Evolutionary conservation across 1,140 invertebrate species (phyloP), one percentile per base, ranked within the genome.

Genomic region (Neodiprion lecontei): DNA sequence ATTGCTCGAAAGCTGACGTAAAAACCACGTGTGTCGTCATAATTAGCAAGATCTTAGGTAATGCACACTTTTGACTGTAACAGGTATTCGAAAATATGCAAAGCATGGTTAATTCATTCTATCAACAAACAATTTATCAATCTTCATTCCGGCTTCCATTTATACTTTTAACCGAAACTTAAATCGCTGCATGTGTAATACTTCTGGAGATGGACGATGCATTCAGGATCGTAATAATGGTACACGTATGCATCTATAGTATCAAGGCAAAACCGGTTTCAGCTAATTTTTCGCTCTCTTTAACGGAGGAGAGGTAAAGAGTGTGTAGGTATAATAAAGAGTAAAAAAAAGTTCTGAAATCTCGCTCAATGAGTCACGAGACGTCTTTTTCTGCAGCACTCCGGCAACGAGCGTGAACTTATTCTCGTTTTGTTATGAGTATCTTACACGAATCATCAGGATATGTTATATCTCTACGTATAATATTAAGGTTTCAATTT

Each of bases 311-410:
- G 5, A 40, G 28, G 28, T 40, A 40, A 61, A 40, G 53, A 61
- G 9, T 61, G 53, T 40, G 28, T 40, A 40, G 28, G 28, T 40
- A 61, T 14, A 61, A 61, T 14, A 17, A 14, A 61, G n/a, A 14
- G 11, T 9, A 17, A 61, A 4, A 61, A 7, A 61, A 12, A 17
- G 53, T 61, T 17, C 53, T 9, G 53, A 5, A 61, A 61, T 9
- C n/a, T 61, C 11, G 53, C 53, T 61, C 53, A 61, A 61, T 61
- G 53, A 61, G 53, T 61, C 53, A 61, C 53, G 53, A 61, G 9
- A 61, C n/a, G 53, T 61, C n/a, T 61, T 61, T 17, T 61, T 61
- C 28, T 40, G 5, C 28, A 61, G 53, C n/a, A 17, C 53, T 61
- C 53, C 53, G 53, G 4, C 53, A 14, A 5, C 53, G 11, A 61